phyloP scores from a whole-genome alignment of 2,113 vertebrate genomes.

The Carassius auratus region DNA sequence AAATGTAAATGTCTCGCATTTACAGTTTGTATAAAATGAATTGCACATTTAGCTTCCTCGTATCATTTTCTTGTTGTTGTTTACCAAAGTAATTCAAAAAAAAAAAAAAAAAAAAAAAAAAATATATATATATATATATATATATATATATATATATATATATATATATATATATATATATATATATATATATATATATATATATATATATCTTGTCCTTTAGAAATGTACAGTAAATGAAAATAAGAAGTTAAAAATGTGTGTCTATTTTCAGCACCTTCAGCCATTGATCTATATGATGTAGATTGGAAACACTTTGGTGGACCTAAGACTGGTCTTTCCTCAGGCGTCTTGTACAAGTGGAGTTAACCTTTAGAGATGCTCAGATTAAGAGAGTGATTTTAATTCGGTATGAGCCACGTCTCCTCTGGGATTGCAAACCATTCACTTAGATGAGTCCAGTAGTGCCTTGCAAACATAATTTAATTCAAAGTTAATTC shows the following conservation, averaged over 20 bases:
- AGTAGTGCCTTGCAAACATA: conserved; percentile 80
- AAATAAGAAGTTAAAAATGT: conserved; percentile 38
- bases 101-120: no score
- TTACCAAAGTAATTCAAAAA: not conserved
- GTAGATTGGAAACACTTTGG: conserved; percentile 1
- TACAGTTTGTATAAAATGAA: not conserved
- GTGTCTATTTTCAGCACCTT: conserved; percentile 35
- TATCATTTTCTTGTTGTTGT: not conserved
- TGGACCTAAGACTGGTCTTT: conserved; percentile 17
- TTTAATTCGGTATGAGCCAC: conserved; percentile 65
- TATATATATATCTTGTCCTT: conserved; percentile 32
- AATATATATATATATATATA: no score
- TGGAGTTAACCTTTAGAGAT: conserved; percentile 51
- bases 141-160: no score
- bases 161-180: no score
- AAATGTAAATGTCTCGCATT: not conserved
- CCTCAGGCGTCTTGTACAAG: conserved; percentile 29
- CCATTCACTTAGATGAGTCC: conserved; percentile 80
- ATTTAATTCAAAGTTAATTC: conserved; percentile 83
- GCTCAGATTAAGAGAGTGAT: conserved; percentile 42
- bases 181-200: no score
- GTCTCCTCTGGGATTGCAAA: conserved; percentile 76
- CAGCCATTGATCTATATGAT: not conserved
- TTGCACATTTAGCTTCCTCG: not conserved
- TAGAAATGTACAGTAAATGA: conserved; percentile 51